Conservation (phyloP, 2,797 vertebrate genomes). For the Poeciliopsis infans region DNA sequence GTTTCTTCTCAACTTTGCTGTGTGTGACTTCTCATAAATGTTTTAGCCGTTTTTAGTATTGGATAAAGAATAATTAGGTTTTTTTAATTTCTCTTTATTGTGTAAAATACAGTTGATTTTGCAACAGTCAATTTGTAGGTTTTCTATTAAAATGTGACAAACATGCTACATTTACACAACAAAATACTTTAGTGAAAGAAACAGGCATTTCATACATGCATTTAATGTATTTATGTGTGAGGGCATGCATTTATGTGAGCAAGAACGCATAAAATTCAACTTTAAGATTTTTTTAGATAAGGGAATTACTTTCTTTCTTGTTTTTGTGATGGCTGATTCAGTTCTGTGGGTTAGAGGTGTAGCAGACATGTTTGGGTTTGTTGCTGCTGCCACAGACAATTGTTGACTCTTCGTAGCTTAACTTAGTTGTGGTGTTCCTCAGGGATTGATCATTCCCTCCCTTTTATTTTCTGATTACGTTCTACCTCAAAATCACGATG, state of each 20-base stretch:
- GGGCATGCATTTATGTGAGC: not conserved
- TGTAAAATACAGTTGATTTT: not conserved
- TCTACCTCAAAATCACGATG: not conserved
- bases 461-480: not conserved
- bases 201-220: not conserved
- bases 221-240: not conserved
- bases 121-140: not conserved
- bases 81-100: not conserved
- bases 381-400: not conserved
- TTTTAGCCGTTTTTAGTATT: not conserved
- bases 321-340: too few relatives aligned
- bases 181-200: not conserved
- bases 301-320: not conserved
- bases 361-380: not conserved
- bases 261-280: not conserved
- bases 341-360: too few relatives aligned
- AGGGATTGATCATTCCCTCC: not conserved
- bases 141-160: not conserved
- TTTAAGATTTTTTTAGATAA: not conserved
- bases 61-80: not conserved
- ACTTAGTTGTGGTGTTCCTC: not conserved
- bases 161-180: not conserved
- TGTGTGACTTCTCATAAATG: slow-evolving; percentile 59
- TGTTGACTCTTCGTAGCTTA: not conserved
- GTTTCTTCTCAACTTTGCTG: slow-evolving; percentile 96